Conservation (phyloP, 1,140 invertebrate genomes). For the Pseudomyrmex concolor region DNA sequence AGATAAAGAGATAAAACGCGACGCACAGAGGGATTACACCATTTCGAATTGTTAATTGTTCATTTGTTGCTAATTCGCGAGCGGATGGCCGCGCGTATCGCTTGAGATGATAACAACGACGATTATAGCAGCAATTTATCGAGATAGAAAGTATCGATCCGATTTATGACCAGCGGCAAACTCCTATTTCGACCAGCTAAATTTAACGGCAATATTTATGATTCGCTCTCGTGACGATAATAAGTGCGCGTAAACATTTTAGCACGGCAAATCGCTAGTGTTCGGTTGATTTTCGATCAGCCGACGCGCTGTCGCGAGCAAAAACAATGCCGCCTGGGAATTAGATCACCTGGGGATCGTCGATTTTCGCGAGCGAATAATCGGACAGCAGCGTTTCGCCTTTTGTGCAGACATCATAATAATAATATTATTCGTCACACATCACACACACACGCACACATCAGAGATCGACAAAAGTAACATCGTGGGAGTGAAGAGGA, state of each 20-base stretch:
- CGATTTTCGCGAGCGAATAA: conserved; percentile 53
- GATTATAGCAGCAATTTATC: conserved; percentile 51
- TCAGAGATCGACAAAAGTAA: neutral
- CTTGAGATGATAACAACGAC: conserved; percentile 30
- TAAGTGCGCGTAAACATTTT: conserved; percentile 53
- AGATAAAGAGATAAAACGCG: conserved; percentile 10
- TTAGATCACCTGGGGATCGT: conserved; percentile 42
- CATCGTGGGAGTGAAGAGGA: too few species aligned
- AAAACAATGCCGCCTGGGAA: conserved; percentile 52
- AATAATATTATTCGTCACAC: conserved; percentile 20
- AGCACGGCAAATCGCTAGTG: conserved; percentile 18
- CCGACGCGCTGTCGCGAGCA: conserved; percentile 26
- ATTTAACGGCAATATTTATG: conserved; percentile 57
- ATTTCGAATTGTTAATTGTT: conserved; percentile 39
- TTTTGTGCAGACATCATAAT: conserved; percentile 34
- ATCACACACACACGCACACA: neutral
- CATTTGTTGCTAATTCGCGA: conserved; percentile 12
- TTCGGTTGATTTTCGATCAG: conserved; percentile 53
- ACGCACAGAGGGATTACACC: conserved; percentile 12
- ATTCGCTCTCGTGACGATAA: conserved; percentile 50
- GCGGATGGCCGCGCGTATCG: neutral
- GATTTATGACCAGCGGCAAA: conserved; percentile 35
- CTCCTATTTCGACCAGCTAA: conserved; percentile 34
- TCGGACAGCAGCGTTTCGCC: conserved; percentile 35
- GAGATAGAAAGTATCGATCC: conserved; percentile 51